Percentiles rank a stretch among this genome's conserved stretches.
Evolutionary conservation across 2,888 invertebrate genomes (phyloP).

Genomic region (Thelaira solivaga): DNA sequence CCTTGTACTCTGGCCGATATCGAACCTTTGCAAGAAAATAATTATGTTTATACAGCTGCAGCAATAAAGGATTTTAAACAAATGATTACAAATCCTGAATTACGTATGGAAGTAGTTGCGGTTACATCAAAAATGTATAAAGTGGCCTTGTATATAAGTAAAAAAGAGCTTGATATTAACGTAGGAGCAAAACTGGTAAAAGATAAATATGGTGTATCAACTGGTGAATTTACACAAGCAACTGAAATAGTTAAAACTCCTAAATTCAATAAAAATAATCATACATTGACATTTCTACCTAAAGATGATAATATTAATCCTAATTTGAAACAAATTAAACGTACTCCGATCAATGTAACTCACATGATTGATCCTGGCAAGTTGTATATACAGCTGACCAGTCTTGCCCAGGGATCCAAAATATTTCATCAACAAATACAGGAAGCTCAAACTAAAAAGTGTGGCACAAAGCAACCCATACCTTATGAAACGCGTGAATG

Average conservation of each 20-base stretch:
- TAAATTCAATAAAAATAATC: slow-evolving; percentile 9
- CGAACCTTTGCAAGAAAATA: slow-evolving; percentile 73
- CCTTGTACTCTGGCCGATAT: slow-evolving; percentile 76
- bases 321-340: slow-evolving; percentile 47
- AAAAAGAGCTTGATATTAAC: slow-evolving; percentile 75
- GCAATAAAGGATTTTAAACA: slow-evolving; percentile 74
- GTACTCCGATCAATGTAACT: slow-evolving; percentile 75
- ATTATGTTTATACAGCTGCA: slow-evolving; percentile 74
- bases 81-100: slow-evolving; percentile 70
- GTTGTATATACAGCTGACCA: slow-evolving; percentile 80
- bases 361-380: slow-evolving; percentile 80
- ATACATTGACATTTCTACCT: background rate
- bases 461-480: slow-evolving; percentile 20
- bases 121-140: slow-evolving; percentile 67
- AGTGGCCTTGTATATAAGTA: slow-evolving; percentile 76
- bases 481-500: slow-evolving; percentile 73
- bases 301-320: background rate
- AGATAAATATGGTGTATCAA: slow-evolving; percentile 78
- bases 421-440: slow-evolving; percentile 80
- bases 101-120: slow-evolving; percentile 75
- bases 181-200: slow-evolving; percentile 79
- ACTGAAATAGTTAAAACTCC: slow-evolving; percentile 47
- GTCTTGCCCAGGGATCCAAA: slow-evolving; percentile 77
- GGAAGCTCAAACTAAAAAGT: slow-evolving; percentile 55
- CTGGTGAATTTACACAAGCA: slow-evolving; percentile 73